A percentile compares a stretch with the other conserved stretches of the same genome.
These are phyloP conservation scores for Macropodus opercularis DNA, from an alignment of 2,797 vertebrate genomes.

Conservation along the genomic window DNA sequence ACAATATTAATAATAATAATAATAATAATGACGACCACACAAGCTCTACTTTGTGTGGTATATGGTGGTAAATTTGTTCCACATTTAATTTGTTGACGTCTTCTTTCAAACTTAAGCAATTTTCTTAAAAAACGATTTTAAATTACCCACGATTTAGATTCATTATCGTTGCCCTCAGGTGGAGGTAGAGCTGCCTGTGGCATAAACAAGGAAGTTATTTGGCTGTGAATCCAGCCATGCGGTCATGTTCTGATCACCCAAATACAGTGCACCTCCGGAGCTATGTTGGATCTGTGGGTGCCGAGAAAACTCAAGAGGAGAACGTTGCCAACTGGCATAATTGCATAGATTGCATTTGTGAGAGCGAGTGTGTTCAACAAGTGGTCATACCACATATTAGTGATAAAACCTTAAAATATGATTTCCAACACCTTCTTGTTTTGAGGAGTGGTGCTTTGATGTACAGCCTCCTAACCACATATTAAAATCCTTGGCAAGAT, in stretches of 20 bases:
- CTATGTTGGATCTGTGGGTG: not conserved
- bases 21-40: too few relatives aligned
- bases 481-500: constrained; percentile 54
- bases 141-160: not conserved
- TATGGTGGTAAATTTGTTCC: not conserved
- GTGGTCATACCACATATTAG: constrained; percentile 19
- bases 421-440: constrained; percentile 28
- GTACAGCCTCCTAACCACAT: constrained; percentile 31
- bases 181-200: not conserved
- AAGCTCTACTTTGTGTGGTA: too few relatives aligned
- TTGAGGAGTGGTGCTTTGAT: constrained; percentile 33
- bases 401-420: constrained; percentile 12
- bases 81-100: not conserved
- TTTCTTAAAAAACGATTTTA: not conserved
- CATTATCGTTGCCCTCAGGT: not conserved
- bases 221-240: not conserved
- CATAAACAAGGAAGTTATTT: not conserved
- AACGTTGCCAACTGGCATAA: not conserved
- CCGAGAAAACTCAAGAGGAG: not conserved
- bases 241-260: not conserved
- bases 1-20: too few relatives aligned
- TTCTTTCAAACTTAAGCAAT: not conserved
- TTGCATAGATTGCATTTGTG: not conserved
- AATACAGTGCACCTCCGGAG: not conserved
- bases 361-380: constrained; percentile 24